A percentile compares a stretch with the other conserved stretches of the same genome.
phyloP scores from a whole-genome alignment of 2,888 invertebrate species.

The Eupithecia exiguata region DNA sequence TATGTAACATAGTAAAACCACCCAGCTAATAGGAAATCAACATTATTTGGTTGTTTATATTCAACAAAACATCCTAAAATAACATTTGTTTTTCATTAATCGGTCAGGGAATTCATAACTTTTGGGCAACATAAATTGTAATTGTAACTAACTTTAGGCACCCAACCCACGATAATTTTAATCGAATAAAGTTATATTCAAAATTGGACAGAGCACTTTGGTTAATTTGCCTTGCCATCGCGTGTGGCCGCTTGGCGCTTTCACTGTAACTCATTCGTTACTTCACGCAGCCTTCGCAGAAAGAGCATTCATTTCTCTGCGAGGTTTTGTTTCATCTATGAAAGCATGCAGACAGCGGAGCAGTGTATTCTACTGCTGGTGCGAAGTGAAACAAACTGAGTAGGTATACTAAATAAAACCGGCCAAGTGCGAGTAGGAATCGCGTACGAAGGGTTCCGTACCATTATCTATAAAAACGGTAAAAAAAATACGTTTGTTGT shows the following conservation, averaged over 20 bases:
- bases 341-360: background rate
- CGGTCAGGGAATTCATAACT: background rate
- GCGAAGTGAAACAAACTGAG: background rate
- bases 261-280: slow-evolving; percentile 40
- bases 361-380: background rate
- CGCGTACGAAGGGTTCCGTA: too few species aligned
- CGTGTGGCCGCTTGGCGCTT: slow-evolving; percentile 44
- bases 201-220: slow-evolving; percentile 46
- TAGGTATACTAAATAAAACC: background rate
- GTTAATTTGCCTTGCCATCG: slow-evolving; percentile 46
- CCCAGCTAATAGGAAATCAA: background rate
- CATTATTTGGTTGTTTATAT: too few species aligned
- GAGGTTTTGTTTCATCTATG: slow-evolving; percentile 10
- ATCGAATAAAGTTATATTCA: slow-evolving; percentile 39
- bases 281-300: slow-evolving; percentile 22
- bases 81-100: background rate
- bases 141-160: slow-evolving; percentile 15
- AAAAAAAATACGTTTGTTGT: too few species aligned
- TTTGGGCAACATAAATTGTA: background rate
- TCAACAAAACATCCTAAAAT: background rate
- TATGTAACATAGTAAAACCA: background rate
- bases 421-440: too few species aligned
- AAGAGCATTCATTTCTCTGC: slow-evolving; percentile 21
- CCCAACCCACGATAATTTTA: slow-evolving; percentile 35
- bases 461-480: too few species aligned